Percentiles rank a stretch among this genome's conserved stretches.
These are phyloP conservation scores for Rhinopomastus cyanomelas DNA, from an alignment of 2,113 vertebrate species.

Conservation along the genomic window DNA sequence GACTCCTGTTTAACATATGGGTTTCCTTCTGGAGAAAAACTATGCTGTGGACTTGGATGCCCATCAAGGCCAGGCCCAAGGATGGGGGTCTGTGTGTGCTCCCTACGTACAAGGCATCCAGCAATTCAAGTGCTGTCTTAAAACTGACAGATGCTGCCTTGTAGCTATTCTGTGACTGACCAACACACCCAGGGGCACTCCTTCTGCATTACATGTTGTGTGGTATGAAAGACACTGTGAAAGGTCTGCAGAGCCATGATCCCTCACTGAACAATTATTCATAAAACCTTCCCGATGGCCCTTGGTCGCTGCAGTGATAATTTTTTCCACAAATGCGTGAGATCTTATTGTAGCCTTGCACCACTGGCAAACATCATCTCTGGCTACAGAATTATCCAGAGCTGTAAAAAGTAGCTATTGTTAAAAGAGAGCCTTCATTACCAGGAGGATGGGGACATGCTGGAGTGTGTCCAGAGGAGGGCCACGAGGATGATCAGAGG, in stretches of 20 bases:
- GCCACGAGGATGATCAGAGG: too few relatives aligned
- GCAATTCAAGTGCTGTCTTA: not conserved
- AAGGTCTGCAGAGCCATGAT: not conserved
- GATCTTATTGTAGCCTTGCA: not conserved
- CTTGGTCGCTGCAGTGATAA: not conserved
- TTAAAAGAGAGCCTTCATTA: constrained; percentile 37
- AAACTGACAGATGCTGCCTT: not conserved
- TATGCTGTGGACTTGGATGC: not conserved
- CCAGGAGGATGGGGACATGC: too few relatives aligned
- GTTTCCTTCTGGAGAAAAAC: not conserved
- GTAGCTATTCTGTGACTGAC: not conserved
- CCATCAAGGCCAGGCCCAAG: not conserved
- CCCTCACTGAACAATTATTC: not conserved
- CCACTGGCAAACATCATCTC: constrained; percentile 6
- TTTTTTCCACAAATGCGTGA: not conserved
- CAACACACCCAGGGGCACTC: not conserved
- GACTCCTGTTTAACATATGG: not conserved
- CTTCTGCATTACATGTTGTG: not conserved
- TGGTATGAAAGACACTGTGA: not conserved
- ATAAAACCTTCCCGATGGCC: not conserved
- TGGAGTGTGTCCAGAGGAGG: too few relatives aligned
- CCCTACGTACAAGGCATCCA: not conserved
- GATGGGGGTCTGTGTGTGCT: not conserved
- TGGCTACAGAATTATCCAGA: constrained; percentile 7
- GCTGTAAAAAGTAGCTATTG: not conserved